These are phyloP conservation scores for Heliconius eleuchia DNA, from an alignment of 1,140 invertebrate species.

Conservation along the genomic window DNA sequence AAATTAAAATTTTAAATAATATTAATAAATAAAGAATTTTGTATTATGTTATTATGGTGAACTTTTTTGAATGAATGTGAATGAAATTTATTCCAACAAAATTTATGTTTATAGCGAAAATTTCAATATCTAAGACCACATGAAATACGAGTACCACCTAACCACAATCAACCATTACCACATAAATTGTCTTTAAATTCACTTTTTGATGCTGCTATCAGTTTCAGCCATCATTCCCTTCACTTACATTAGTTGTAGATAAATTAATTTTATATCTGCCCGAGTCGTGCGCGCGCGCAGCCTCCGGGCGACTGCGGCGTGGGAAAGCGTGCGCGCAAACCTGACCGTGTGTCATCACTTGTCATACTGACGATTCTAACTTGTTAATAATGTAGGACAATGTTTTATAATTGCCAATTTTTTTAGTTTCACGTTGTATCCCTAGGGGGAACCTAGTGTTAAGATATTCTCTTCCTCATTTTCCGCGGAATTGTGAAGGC, in stretches of 20 bases:
- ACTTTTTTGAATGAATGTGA: too few relatives aligned
- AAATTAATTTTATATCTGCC: constrained; percentile 78
- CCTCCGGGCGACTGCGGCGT: constrained; percentile 68
- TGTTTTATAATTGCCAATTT: constrained; percentile 17
- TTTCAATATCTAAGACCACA: not conserved
- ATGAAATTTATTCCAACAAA: too few relatives aligned
- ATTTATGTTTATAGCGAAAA: not conserved
- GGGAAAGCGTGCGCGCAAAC: constrained; percentile 56
- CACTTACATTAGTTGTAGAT: constrained; percentile 65
- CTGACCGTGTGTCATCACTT: constrained; percentile 48
- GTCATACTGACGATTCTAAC: constrained; percentile 40
- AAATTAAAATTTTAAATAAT: too few relatives aligned
- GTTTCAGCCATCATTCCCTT: constrained; percentile 38
- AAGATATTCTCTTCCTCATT: too few relatives aligned
- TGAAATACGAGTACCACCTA: constrained; percentile 13
- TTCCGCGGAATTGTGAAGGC: too few relatives aligned
- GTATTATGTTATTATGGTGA: too few relatives aligned
- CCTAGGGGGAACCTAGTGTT: too few relatives aligned
- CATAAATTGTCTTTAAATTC: constrained; percentile 35
- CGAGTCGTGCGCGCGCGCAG: constrained; percentile 64
- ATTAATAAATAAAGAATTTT: too few relatives aligned
- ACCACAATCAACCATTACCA: not conserved
- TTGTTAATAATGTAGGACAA: constrained; percentile 29
- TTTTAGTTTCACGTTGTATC: too few relatives aligned
- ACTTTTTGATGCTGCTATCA: constrained; percentile 40